Percentiles rank a stretch among this genome's conserved stretches.
phyloP scores from a whole-genome alignment of 2,113 vertebrate species.

The Bufo bufo region DNA sequence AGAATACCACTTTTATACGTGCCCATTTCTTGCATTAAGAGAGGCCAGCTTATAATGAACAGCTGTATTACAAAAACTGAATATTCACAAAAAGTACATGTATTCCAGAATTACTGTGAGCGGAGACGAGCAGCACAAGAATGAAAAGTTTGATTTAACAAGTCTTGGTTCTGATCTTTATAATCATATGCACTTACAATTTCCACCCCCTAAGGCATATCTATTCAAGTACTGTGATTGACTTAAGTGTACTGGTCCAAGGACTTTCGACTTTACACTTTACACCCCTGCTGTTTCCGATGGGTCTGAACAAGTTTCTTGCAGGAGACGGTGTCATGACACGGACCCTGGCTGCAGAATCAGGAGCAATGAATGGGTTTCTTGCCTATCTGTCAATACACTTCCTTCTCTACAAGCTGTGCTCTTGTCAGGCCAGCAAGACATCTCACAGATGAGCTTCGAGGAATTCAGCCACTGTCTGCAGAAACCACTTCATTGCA shows the following conservation, averaged over 20 bases:
- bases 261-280: background rate
- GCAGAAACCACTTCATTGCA: constrained; percentile 38
- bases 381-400: constrained; percentile 34
- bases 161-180: background rate
- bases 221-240: background rate
- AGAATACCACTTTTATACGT: too few relatives aligned
- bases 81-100: background rate
- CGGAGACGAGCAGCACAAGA: background rate
- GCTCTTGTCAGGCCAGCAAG: constrained; percentile 47
- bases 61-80: background rate
- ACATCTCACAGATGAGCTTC: constrained; percentile 41
- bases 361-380: constrained; percentile 31
- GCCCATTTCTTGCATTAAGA: background rate
- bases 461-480: constrained; percentile 48
- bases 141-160: background rate
- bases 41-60: background rate
- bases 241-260: background rate
- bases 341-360: constrained; percentile 5
- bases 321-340: constrained; percentile 28
- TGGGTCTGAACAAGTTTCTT: background rate
- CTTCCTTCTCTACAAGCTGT: constrained; percentile 23
- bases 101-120: background rate
- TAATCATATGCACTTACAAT: background rate
- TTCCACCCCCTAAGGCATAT: background rate
- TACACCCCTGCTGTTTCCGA: background rate